These are phyloP conservation scores for Stichopus horrens DNA, from an alignment of 53 echinoderm and acorn worm species.

Conservation along the genomic window DNA sequence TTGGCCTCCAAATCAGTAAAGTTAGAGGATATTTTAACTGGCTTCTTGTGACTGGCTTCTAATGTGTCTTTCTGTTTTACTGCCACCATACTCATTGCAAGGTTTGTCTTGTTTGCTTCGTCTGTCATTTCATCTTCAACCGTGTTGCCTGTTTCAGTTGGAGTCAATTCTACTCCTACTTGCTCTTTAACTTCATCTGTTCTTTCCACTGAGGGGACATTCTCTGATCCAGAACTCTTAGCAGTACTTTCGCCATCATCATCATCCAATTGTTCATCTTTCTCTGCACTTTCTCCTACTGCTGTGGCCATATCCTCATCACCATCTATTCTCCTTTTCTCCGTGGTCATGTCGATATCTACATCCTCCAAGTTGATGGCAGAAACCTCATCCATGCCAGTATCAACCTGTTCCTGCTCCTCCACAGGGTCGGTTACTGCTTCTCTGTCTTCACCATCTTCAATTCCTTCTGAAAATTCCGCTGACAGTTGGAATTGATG, in stretches of 20 bases:
- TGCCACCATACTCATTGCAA: background rate
- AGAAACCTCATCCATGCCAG: background rate
- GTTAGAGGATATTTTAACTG: conserved; percentile 26
- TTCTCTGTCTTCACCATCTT: background rate
- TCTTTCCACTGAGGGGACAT: background rate
- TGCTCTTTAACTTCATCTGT: background rate
- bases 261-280: background rate
- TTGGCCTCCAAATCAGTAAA: conserved; percentile 40
- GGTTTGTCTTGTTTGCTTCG: background rate
- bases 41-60: background rate
- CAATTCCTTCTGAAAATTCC: background rate
- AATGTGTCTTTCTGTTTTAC: background rate
- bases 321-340: background rate
- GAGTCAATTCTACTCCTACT: background rate
- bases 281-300: background rate
- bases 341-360: background rate
- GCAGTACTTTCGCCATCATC: background rate
- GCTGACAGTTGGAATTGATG: background rate
- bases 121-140: background rate
- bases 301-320: background rate
- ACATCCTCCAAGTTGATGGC: background rate
- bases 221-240: background rate
- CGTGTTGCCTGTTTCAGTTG: background rate
- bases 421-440: background rate
- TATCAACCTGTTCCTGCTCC: background rate